A percentile compares a stretch with the other conserved stretches of the same genome.
These are phyloP conservation scores for Dolichomitus sp. DNA, from an alignment of 2,888 invertebrate species.

Conservation along the genomic window DNA sequence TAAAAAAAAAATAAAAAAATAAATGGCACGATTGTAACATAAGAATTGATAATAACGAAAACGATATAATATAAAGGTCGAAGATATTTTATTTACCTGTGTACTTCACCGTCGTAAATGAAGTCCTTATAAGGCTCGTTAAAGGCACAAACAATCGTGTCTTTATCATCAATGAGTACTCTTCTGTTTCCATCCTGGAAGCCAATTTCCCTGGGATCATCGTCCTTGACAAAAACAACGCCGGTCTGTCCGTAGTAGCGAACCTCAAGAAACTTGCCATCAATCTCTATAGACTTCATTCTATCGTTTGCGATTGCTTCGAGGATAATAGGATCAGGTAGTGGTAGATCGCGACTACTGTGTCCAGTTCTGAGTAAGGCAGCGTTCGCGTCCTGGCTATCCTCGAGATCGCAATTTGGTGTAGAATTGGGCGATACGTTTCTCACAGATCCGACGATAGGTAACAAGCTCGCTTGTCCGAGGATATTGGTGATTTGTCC, in stretches of 20 bases:
- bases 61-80: background rate
- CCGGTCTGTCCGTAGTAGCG: conserved; percentile 95
- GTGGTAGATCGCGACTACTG: conserved; percentile 83
- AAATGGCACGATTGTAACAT: no score
- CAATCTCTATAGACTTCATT: conserved; percentile 93
- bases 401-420: conserved; percentile 76
- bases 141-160: conserved; percentile 88
- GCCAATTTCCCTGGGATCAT: conserved; percentile 94
- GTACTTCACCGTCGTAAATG: conserved; percentile 91
- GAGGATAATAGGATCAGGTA: conserved; percentile 85
- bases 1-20: no score
- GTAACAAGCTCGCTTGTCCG: conserved; percentile 68
- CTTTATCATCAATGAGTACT: conserved; percentile 92
- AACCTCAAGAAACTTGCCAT: conserved; percentile 93
- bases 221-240: conserved; percentile 94
- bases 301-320: conserved; percentile 90
- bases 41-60: background rate
- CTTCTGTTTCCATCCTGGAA: conserved; percentile 93
- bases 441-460: conserved; percentile 56
- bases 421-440: conserved; percentile 75
- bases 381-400: conserved; percentile 65
- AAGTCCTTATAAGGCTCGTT: conserved; percentile 92
- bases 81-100: conserved; percentile 82
- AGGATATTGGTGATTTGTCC: conserved; percentile 64
- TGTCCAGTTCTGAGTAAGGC: conserved; percentile 50